Evolutionary conservation across 2,888 invertebrate species (phyloP).

Genomic region (Acanthosepion pharaonis): DNA sequence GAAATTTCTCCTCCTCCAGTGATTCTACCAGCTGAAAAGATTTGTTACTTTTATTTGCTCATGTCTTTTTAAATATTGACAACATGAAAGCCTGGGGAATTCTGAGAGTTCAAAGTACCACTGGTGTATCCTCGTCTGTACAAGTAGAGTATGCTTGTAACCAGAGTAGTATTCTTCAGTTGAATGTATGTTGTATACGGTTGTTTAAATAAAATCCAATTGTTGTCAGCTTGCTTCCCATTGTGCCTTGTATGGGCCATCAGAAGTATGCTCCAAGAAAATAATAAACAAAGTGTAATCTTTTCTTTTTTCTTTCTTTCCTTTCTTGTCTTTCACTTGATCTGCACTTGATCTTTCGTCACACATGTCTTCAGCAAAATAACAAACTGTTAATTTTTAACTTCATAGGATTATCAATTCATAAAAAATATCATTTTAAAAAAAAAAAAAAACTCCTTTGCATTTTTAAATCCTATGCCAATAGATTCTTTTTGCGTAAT

Average conservation of each 20-base stretch:
- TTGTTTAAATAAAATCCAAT: slow-evolving; percentile 43
- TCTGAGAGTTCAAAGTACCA: background rate
- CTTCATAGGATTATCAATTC: too few species aligned
- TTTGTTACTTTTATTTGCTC: background rate
- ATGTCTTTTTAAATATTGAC: background rate
- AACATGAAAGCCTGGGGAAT: slow-evolving; percentile 33
- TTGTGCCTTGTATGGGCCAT: slow-evolving; percentile 47
- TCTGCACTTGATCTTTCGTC: background rate
- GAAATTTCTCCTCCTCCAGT: background rate
- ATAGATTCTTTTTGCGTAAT: too few species aligned
- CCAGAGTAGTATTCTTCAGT: slow-evolving; percentile 40
- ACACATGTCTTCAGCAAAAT: too few species aligned
- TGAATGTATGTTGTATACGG: slow-evolving; percentile 37
- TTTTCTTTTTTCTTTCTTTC: background rate
- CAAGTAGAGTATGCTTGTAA: slow-evolving; percentile 13
- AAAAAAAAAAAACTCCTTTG: too few species aligned
- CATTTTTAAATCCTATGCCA: too few species aligned
- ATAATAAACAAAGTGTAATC: slow-evolving; percentile 46
- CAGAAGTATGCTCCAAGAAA: slow-evolving; percentile 45
- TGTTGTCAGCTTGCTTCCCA: slow-evolving; percentile 44
- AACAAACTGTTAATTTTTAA: too few species aligned
- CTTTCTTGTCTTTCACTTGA: background rate
- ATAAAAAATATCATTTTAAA: too few species aligned
- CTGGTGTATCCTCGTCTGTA: slow-evolving; percentile 22
- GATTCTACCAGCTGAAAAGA: slow-evolving; percentile 5